phyloP scores from a whole-genome alignment of 1,140 invertebrate species.

The Pectinophora gossypiella region DNA sequence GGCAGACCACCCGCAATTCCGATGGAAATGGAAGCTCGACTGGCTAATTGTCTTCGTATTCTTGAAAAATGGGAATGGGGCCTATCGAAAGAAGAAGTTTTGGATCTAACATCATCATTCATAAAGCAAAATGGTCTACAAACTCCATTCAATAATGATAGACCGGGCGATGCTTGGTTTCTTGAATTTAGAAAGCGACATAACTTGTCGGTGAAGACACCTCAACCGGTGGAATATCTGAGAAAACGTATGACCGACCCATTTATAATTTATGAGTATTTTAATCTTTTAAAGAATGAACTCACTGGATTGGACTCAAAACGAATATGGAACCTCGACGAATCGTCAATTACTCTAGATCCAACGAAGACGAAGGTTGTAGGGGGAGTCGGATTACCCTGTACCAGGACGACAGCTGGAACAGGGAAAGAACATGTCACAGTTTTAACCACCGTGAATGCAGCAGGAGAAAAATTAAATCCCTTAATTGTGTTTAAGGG shows the following conservation, averaged over 20 bases:
- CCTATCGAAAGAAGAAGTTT: conserved; percentile 10
- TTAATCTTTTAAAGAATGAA: conserved; percentile 15
- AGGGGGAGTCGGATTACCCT: conserved; percentile 6
- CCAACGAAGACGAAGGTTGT: conserved; percentile 24
- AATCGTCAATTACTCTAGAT: conserved; percentile 20
- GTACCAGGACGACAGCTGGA: conserved; percentile 15
- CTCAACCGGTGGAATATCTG: conserved; percentile 17
- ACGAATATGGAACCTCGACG: conserved; percentile 22
- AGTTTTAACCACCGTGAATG: conserved; percentile 23
- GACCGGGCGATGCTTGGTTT: conserved; percentile 3
- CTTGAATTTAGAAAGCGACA: not conserved
- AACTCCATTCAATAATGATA: conserved; percentile 12
- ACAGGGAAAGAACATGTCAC: conserved; percentile 28
- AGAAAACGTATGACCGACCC: conserved; percentile 22
- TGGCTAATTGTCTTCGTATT: conserved; percentile 3
- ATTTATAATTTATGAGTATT: conserved; percentile 21
- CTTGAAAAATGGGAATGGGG: conserved; percentile 16
- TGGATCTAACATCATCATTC: not conserved
- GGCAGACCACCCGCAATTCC: conserved; percentile 8
- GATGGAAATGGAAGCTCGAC: conserved; percentile 5
- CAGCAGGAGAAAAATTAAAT: conserved; percentile 13
- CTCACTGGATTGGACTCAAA: conserved; percentile 7
- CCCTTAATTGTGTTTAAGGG: conserved; percentile 30
- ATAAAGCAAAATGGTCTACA: conserved; percentile 11
- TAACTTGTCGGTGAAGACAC: conserved; percentile 11